Evolutionary conservation across 2,113 vertebrate species (phyloP), one percentile per base, ranked within the genome.

Genomic region (Opisthocomus hoazin): DNA sequence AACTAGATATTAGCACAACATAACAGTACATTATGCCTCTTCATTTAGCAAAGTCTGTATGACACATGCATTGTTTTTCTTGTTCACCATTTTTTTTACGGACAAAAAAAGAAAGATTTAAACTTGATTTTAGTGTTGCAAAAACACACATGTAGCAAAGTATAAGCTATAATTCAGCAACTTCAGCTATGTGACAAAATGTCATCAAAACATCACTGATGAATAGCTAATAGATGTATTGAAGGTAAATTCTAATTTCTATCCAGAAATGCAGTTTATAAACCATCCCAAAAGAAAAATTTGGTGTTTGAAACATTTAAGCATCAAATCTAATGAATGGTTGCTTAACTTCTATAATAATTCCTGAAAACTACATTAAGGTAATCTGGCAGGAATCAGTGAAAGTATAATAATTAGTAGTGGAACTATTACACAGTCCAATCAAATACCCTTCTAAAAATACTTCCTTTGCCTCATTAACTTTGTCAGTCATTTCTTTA

Each of bases 401-500:
- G 32, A 78, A 93, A 83, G 37, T n/a, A 48, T 69, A 61, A 39
- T 54, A 83, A 92, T 73, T 43, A 5, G 45, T 46, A 58, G 15
- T 11, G 1, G 15, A 84, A 74, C 27, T 88, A 78, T 66, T 70
- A 32, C 6, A 48, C 93, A 77, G 19, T 66, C 63, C 32, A 75
- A 45, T 80, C 80, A 91, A 89, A 66, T 37, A 26, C 1, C 11
- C 26, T 76, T 85, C 41, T 91, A 73, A 84, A 90, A 93, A 34
- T 74, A 90, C 23, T 84, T 18, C 6, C 4, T 45, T 43, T 56
- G 37, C 4, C 1, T 91, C 34, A 81, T 81, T 91, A 87, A 87
- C 60, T 10, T 78, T 96, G 61, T 65, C 48, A 88, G 26, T 90
- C 41, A 85, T 63, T 73, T 23, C 20, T 90, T 90, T 58, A 89